Evolutionary conservation across 2,888 invertebrate species (phyloP).

Genomic region (Dastarcus helophoroides): DNA sequence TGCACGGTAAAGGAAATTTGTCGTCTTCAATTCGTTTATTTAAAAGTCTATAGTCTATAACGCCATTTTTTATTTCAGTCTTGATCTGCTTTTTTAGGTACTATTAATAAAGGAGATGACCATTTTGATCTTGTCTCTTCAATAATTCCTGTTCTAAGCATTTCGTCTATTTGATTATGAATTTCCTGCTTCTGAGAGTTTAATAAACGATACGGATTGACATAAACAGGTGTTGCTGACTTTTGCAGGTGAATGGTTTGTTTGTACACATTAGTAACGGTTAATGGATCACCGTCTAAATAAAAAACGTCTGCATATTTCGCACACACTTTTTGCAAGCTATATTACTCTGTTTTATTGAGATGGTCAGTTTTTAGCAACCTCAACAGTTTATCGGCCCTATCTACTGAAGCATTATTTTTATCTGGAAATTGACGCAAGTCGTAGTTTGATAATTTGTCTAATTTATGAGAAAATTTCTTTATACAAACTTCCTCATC

Average conservation of each 20-base stretch:
- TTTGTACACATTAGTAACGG: constrained; percentile 17
- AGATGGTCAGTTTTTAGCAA: too few species aligned
- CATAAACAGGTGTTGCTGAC: constrained; percentile 13
- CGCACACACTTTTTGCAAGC: too few species aligned
- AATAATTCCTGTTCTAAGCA: constrained; percentile 17
- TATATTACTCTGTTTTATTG: too few species aligned
- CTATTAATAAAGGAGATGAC: constrained; percentile 14
- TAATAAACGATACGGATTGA: constrained; percentile 17
- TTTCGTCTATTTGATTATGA: constrained; percentile 15
- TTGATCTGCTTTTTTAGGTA: constrained; percentile 5
- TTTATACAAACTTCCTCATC: too few species aligned
- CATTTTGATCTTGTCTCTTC: constrained; percentile 15
- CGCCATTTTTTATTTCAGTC: constrained; percentile 5
- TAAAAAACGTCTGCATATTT: constrained; percentile 16
- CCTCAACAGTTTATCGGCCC: too few species aligned
- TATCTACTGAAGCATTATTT: too few species aligned
- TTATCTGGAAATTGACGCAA: too few species aligned
- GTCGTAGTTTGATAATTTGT: too few species aligned
- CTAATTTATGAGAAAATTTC: too few species aligned
- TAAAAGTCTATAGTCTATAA: constrained; percentile 14
- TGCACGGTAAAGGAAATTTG: constrained; percentile 16
- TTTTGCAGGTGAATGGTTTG: constrained; percentile 15
- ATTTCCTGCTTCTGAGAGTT: constrained; percentile 16
- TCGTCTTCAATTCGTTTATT: constrained; percentile 9
- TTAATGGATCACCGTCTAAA: constrained; percentile 15